phyloP scores from a whole-genome alignment of 1,140 invertebrate species.

The Centruroides vittatus region DNA sequence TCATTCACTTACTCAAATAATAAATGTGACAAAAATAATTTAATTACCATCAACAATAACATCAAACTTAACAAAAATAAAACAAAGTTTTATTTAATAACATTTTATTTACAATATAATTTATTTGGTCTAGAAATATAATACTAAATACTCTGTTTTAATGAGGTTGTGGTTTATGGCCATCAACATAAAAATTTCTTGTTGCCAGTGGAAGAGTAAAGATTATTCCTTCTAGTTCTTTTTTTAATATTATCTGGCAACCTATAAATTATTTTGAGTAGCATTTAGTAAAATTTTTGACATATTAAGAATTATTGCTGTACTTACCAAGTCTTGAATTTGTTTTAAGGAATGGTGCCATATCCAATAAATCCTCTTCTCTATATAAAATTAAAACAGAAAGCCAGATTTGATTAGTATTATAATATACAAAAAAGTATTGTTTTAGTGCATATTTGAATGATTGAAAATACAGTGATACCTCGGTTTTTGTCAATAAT shows the following conservation, averaged over 20 bases:
- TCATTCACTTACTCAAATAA: no score
- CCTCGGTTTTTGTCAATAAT: no score
- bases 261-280: slow-evolving; percentile 36
- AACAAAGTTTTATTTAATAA: no score
- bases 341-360: slow-evolving; percentile 89
- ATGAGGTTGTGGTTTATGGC: slow-evolving; percentile 83
- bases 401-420: no score
- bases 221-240: slow-evolving; percentile 82
- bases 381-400: slow-evolving; percentile 19
- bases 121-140: no score
- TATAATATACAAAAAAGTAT: no score
- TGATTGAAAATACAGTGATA: no score
- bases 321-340: slow-evolving; percentile 76
- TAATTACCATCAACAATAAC: no score
- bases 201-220: slow-evolving; percentile 76
- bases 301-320: slow-evolving; percentile 37
- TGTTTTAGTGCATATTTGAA: no score
- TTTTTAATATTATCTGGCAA: slow-evolving; percentile 87
- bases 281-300: slow-evolving; percentile 76
- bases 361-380: slow-evolving; percentile 94
- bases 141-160: slow-evolving; percentile 29
- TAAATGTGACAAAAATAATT: no score
- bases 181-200: slow-evolving; percentile 97
- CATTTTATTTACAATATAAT: no score
- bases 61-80: no score